These are phyloP conservation scores for Steinernema feltiae DNA, from an alignment of 1,140 invertebrate species.

Conservation along the genomic window DNA sequence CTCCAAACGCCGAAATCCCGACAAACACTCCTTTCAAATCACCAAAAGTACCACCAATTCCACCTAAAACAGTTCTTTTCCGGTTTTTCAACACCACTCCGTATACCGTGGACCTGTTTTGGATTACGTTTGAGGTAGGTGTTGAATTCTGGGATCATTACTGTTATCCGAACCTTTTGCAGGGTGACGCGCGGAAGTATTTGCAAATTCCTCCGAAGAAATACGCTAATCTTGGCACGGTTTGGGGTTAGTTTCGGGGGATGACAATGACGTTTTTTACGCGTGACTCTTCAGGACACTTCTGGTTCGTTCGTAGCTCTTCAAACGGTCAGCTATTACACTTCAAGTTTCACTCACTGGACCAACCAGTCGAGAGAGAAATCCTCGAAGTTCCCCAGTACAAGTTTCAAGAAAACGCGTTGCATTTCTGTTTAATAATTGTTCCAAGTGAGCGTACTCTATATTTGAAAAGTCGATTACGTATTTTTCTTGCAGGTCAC, in stretches of 20 bases:
- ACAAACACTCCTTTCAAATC: background rate
- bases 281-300: background rate
- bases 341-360: too few relatives aligned
- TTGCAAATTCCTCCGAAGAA: background rate
- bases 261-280: background rate
- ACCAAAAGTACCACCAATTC: background rate
- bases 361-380: too few relatives aligned
- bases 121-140: slow-evolving; percentile 1
- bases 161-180: background rate
- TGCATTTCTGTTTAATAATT: too few relatives aligned
- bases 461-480: too few relatives aligned
- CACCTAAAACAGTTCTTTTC: background rate
- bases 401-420: too few relatives aligned
- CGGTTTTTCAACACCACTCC: background rate
- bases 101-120: background rate
- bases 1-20: background rate
- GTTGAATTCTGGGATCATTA: background rate
- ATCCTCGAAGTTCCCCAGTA: too few relatives aligned
- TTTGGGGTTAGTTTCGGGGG: background rate
- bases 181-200: background rate
- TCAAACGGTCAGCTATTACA: background rate
- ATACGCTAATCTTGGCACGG: background rate
- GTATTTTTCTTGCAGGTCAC: too few relatives aligned
- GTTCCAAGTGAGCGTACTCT: too few relatives aligned
- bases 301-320: background rate